Evolutionary conservation across 2,113 vertebrate species (phyloP).

Genomic region (Psilopsiagon aymara): DNA sequence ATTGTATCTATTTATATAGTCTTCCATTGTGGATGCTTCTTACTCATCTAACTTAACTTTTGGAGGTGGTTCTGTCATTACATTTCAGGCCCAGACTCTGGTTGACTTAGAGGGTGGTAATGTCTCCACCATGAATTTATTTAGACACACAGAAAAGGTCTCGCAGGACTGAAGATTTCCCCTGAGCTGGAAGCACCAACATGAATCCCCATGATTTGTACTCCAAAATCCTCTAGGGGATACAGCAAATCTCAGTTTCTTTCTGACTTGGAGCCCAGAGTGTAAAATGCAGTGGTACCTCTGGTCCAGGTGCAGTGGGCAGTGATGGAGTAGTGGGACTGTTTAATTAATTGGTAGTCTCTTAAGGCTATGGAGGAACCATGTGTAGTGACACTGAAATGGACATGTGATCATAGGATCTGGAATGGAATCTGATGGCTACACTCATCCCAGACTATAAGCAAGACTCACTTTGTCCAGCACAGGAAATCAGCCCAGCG

Average conservation of each 20-base stretch:
- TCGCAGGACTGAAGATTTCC: not conserved
- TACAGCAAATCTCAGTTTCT: not conserved
- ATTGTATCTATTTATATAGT: not conserved
- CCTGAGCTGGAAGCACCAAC: not conserved
- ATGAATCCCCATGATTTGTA: not conserved
- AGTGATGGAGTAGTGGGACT: not conserved
- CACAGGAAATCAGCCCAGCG: not conserved
- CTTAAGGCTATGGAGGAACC: not conserved
- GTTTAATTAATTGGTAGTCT: not conserved
- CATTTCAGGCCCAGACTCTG: not conserved
- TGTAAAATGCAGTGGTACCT: not conserved
- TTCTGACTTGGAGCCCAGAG: not conserved
- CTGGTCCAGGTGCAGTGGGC: not conserved
- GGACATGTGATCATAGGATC: not conserved
- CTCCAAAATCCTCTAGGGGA: not conserved
- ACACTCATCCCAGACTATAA: accelerated
- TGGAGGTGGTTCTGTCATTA: not conserved
- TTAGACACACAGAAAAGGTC: not conserved
- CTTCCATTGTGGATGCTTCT: not conserved
- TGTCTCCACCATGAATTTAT: not conserved
- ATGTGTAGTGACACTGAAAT: not conserved
- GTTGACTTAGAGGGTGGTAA: not conserved
- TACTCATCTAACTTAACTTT: not conserved
- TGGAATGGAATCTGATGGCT: not conserved
- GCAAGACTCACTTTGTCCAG: not conserved